Evolutionary conservation across 2,113 vertebrate genomes (phyloP).

Genomic region (Phoenicopterus ruber): DNA sequence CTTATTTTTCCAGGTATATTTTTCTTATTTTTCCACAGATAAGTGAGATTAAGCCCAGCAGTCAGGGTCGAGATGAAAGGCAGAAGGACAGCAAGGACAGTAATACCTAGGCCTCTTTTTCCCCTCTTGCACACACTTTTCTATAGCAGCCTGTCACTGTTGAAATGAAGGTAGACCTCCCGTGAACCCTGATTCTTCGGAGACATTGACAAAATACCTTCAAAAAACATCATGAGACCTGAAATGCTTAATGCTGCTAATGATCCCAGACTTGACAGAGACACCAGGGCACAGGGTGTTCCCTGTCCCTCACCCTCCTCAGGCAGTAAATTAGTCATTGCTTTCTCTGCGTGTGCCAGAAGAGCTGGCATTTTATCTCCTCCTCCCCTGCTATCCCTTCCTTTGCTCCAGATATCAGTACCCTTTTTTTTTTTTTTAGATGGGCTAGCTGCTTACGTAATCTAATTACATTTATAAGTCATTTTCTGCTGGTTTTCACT

Average conservation of each 20-base stretch:
- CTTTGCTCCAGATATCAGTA: neutral
- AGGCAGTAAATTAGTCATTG: neutral
- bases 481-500: neutral
- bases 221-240: neutral
- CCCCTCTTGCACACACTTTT: neutral
- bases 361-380: neutral
- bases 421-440: neutral
- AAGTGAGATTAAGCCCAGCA: neutral
- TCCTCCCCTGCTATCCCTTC: neutral
- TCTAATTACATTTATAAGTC: neutral
- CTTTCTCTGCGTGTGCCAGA: neutral
- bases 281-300: neutral
- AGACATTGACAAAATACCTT: neutral
- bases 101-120: neutral
- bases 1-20: neutral
- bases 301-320: neutral
- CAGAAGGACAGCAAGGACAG: neutral
- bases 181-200: neutral
- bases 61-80: neutral
- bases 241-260: neutral
- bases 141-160: neutral
- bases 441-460: neutral
- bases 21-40: neutral
- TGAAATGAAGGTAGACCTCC: neutral
- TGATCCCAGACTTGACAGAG: neutral